A percentile compares a stretch with the other conserved stretches of the same genome.
Conservation (phyloP, 2,797 vertebrate genomes). For the Enteromius radiatus region DNA sequence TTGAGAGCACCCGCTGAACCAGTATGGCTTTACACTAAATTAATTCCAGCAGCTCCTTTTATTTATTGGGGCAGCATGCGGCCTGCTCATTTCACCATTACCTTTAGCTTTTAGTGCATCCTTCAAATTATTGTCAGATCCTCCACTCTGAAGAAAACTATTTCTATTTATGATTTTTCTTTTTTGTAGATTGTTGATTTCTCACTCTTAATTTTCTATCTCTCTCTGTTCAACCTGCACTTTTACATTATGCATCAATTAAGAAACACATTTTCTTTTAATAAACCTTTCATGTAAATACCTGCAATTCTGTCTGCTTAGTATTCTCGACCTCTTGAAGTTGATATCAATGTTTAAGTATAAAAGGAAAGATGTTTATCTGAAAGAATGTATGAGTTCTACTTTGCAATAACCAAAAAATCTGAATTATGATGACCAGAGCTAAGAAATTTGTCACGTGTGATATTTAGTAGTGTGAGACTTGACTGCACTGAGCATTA, state of each 20-base stretch:
- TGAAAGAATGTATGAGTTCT: neutral
- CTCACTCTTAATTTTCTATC: neutral
- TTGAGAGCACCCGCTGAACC: slow-evolving; percentile 71
- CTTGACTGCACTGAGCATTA: slow-evolving; percentile 57
- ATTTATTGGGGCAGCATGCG: slow-evolving; percentile 73
- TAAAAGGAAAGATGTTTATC: neutral
- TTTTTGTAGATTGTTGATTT: neutral
- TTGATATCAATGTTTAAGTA: neutral
- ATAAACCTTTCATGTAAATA: neutral
- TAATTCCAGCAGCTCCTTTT: slow-evolving; percentile 76
- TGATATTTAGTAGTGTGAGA: slow-evolving; percentile 33
- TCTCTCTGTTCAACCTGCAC: neutral
- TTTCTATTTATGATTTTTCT: slow-evolving; percentile 18
- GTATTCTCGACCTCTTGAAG: neutral
- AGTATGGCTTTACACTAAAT: slow-evolving; percentile 73
- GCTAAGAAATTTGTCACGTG: neutral
- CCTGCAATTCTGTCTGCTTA: neutral
- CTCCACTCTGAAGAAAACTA: slow-evolving; percentile 43
- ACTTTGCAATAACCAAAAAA: neutral
- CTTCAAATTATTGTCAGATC: slow-evolving; percentile 72
- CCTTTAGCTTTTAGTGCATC: slow-evolving; percentile 68
- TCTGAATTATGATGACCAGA: neutral
- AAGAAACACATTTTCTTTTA: slow-evolving; percentile 11
- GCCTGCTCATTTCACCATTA: slow-evolving; percentile 70
- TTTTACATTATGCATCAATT: neutral